Evolutionary conservation across 1,140 invertebrate species (phyloP).

Genomic region (Eulimnadia texana): DNA sequence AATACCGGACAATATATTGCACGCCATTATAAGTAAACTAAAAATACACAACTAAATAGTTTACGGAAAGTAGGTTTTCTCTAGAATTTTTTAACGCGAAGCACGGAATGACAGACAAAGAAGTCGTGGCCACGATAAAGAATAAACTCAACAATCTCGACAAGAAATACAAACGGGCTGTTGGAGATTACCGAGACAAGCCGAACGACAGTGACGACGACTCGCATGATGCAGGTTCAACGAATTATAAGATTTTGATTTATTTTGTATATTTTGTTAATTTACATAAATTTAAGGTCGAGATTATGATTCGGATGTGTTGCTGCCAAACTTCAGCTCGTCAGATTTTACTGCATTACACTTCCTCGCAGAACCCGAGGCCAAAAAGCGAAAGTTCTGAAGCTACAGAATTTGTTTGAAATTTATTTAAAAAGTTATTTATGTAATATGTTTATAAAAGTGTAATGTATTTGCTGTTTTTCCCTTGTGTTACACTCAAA

Average conservation of each 20-base stretch:
- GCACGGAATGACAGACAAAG: background rate
- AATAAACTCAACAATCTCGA: background rate
- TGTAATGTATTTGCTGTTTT: no score
- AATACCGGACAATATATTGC: background rate
- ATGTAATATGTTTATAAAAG: no score
- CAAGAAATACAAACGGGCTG: background rate
- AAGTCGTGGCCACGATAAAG: background rate
- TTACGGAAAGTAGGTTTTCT: background rate
- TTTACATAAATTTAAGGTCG: background rate
- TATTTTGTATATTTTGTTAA: no score
- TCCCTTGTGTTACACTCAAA: no score
- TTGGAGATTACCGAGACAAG: background rate
- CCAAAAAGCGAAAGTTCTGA: background rate
- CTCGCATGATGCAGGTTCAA: background rate
- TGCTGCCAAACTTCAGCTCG: no score
- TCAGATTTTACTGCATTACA: background rate
- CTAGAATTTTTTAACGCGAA: background rate
- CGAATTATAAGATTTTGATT: background rate
- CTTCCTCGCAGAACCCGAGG: background rate
- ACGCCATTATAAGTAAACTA: background rate
- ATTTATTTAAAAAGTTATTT: no score
- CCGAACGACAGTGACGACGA: background rate
- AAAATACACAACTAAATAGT: background rate
- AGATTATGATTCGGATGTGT: background rate
- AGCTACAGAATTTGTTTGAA: no score